Evolutionary conservation across 1,140 invertebrate genomes (phyloP), one percentile per base, ranked within the genome.

Genomic region (Drosophila pseudoananassae): DNA sequence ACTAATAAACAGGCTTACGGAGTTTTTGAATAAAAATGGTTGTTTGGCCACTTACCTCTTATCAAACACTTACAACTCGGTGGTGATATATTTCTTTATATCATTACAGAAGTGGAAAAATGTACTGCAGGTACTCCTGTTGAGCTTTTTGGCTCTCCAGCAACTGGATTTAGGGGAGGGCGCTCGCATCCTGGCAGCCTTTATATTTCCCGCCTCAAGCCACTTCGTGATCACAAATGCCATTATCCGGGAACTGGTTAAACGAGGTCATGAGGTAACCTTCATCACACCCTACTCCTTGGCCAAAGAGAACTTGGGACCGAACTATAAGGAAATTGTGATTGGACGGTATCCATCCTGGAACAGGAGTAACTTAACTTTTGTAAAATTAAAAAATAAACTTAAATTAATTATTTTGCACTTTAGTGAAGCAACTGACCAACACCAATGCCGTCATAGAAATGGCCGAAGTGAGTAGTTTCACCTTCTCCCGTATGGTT

Each of bases 191-290:
- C 36, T 91, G 27, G 90, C 90, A 0, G 59, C 79, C 0, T 91
- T 84, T 29, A 47, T 88, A 17, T 91, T 91, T 59, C 90, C 90
- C 2, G 80, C 77, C 6, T 90, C 80, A n/a, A 91, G 90, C 40
- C 90, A 91, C 45, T 91, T 77, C 0, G 89, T 85, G 83, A 90
- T 91, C 72, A 76, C 72, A 1, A 73, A 72, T 84, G 25, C 25
- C 25, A 27, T 27, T 7, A 27, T 27, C 25, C 25, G 25, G 25
- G 25, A 27, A 7, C 46, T 91, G 10, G 55, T 90, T 4, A 47
- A 70, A 1, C 60, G 74, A 2, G 90, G 90, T 5, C 89, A 91
- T 49, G 79, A 91, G 47, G 90, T 88, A 1, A 91, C 90, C 1
- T 78, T 82, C 6, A 73, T 91, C 12, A 91, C 90, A 3, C 58